Evolutionary conservation across 2,113 vertebrate genomes (phyloP).

Genomic region (Rhabdornis inornatus): DNA sequence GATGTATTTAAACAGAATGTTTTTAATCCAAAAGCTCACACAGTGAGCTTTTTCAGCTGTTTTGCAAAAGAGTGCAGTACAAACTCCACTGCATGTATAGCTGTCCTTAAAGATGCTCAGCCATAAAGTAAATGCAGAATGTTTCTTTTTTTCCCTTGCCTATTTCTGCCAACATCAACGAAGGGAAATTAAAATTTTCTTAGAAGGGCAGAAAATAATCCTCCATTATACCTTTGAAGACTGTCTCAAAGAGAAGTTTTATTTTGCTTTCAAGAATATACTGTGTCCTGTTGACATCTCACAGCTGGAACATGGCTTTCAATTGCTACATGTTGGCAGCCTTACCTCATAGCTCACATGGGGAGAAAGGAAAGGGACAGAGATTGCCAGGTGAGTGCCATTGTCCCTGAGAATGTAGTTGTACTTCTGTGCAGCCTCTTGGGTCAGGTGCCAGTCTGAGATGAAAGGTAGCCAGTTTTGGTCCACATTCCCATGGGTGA

Average conservation of each 20-base stretch:
- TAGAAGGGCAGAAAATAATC: not conserved
- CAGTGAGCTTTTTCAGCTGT: not conserved
- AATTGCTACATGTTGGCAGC: not conserved
- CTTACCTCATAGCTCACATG: constrained; percentile 55
- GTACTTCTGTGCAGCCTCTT: not conserved
- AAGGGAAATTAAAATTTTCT: not conserved
- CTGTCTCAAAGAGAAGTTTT: not conserved
- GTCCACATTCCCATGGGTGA: constrained; percentile 47
- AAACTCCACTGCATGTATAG: not conserved
- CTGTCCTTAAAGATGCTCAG: not conserved
- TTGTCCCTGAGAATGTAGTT: constrained; percentile 31
- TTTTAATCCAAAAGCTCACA: not conserved
- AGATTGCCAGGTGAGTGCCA: constrained; percentile 35
- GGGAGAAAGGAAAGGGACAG: constrained; percentile 34
- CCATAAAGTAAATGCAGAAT: not conserved
- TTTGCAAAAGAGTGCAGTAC: not conserved
- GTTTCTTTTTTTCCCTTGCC: not conserved
- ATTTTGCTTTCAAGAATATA: not conserved
- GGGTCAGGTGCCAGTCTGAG: constrained; percentile 4
- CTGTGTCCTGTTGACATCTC: not conserved
- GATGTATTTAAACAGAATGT: not conserved
- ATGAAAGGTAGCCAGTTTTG: constrained; percentile 58
- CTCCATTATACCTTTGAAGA: not conserved
- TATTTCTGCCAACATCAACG: not conserved
- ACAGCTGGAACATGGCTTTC: not conserved